These are phyloP conservation scores for Pteruthius melanotis DNA, from an alignment of 2,113 vertebrate genomes.

Conservation along the genomic window DNA sequence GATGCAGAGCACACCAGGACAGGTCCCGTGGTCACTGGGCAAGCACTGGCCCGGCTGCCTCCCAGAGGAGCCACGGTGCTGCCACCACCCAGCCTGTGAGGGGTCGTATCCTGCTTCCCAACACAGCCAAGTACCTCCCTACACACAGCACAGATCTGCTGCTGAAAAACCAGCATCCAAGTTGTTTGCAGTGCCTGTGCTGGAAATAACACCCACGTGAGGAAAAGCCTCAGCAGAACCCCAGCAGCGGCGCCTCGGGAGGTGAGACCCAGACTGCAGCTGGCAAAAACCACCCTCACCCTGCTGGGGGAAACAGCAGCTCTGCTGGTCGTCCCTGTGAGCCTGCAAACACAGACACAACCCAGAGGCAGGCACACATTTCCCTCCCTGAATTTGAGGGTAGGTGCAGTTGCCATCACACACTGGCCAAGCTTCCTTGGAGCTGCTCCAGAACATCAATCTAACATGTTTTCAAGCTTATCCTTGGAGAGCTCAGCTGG, in stretches of 20 bases:
- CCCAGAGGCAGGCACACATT: neutral
- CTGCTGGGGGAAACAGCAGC: neutral
- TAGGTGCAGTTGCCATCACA: neutral
- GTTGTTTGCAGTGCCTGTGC: neutral
- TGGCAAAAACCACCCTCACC: neutral
- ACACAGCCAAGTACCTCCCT: neutral
- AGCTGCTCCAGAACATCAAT: neutral
- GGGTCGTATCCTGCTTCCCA: neutral
- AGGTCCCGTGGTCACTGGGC: too few species aligned
- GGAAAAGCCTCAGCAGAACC: rapidly evolving
- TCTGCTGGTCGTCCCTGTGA: neutral
- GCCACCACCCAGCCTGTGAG: neutral
- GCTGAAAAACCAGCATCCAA: neutral
- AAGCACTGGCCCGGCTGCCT: too few species aligned
- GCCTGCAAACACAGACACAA: too few species aligned
- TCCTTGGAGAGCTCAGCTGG: neutral
- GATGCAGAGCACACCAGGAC: neutral
- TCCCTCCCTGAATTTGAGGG: neutral
- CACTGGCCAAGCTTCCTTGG: neutral
- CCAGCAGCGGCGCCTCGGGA: neutral
- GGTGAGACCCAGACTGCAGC: neutral
- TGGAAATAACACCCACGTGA: neutral
- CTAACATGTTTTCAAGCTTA: neutral
- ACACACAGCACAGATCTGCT: neutral
- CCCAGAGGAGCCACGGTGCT: neutral